Evolutionary conservation across 2,113 vertebrate genomes (phyloP).

Genomic region (Dipodomys stephensi): DNA sequence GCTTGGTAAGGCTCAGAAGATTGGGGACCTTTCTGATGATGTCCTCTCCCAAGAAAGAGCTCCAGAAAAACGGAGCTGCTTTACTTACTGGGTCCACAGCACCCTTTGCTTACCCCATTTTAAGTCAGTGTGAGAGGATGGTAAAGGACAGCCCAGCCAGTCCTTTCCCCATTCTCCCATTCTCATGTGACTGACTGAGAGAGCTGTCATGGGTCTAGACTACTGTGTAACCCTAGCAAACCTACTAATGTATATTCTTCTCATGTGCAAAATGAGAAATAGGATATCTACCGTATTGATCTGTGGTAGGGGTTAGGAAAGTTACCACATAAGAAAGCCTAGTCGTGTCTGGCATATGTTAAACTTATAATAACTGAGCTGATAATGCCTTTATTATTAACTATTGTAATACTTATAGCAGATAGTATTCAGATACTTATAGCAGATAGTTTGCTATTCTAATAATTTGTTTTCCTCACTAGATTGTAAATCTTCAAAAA

Average conservation of each 20-base stretch:
- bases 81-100: fast-evolving
- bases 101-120: background rate
- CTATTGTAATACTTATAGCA: background rate
- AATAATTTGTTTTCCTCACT: constrained; percentile 30
- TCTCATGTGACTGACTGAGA: background rate
- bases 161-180: background rate
- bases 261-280: background rate
- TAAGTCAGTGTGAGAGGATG: background rate
- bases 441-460: background rate
- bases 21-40: background rate
- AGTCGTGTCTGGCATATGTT: background rate
- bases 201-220: background rate
- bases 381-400: constrained; percentile 10
- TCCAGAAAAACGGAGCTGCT: background rate
- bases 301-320: background rate
- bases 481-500: background rate
- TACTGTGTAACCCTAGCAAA: background rate
- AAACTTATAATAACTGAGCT: constrained; percentile 7
- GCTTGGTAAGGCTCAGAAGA: background rate
- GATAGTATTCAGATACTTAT: constrained; percentile 2
- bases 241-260: background rate
- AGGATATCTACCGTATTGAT: background rate
- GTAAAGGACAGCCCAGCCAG: background rate
- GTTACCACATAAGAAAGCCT: background rate
- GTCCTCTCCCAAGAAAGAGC: background rate